Base-by-base conservation (phyloP, 2,797 vertebrate species). In the Coracias cyanogaster region DNA sequence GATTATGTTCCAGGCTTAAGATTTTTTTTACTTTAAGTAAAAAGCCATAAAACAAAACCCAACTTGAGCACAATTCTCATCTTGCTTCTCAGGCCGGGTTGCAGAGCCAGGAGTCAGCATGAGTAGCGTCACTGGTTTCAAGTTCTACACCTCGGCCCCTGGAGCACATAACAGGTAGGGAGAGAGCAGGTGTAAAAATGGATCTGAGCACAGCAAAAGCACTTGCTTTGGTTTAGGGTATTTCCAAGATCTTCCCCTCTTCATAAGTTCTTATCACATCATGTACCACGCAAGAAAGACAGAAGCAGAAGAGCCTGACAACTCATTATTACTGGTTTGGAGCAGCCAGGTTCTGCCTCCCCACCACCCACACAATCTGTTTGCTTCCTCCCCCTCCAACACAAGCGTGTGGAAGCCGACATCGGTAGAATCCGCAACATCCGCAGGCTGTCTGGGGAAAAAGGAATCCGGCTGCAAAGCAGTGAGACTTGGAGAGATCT, bases 201-300 rank as follows among this genome's bases (percentile, higher is more conserved):
- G 45, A 39, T 41, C 33, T 5, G 14, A 65, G 49, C 24, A 60
- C 3, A 43, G 58, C 26, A n/a, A 52, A 71, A 57, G 24, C n/a
- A 37, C 35, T 71, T 43, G 7, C 28, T 79, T 67, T 46, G 13
- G 6, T 35, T 26, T n/a, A 55, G 29, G n/a, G 2, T 4, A 35
- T 49, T 62, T 48, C 57, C 8, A 37, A 86, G 31, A 46, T 8
- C 58, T 41, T 72, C 33, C 21, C 31, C 33, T 65, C 45, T 33
- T 82, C 0, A 0, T 4, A 19, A 82, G 60, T 18, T 70, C 39
- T 82, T 39, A 54, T 29, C 29, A 13, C 2, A 4, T 18, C 64
- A 60, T 0, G 0, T 22, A 64, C 29, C 45, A 41, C 0, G 0
- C 22, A 49, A 64, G 60, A 82, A 12, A 64, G 46, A 61, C 4